These are phyloP conservation scores for Coptodon bakossiorum DNA, from an alignment of 2,113 vertebrate genomes.

Conservation along the genomic window DNA sequence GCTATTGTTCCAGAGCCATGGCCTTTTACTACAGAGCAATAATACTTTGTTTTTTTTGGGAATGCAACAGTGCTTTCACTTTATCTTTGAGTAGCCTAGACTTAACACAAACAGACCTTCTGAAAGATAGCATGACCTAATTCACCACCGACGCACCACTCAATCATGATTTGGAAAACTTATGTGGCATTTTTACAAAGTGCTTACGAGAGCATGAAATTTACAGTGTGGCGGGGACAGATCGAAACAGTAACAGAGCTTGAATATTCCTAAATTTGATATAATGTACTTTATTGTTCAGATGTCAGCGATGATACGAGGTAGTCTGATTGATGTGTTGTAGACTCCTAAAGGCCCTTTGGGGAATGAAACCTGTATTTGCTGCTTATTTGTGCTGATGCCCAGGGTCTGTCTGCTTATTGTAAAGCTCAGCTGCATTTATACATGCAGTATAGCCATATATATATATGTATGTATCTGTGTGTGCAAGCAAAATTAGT, in stretches of 20 bases:
- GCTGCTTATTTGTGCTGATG: slow-evolving; percentile 61
- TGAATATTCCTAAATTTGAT: not conserved
- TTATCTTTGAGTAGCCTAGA: not conserved
- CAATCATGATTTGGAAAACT: not conserved
- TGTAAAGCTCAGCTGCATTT: not conserved
- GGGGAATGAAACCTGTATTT: slow-evolving; percentile 54
- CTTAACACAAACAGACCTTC: slow-evolving; percentile 1
- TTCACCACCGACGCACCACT: not conserved
- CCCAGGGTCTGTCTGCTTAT: slow-evolving; percentile 50
- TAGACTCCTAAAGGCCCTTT: not conserved
- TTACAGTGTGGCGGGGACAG: not conserved
- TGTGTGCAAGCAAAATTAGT: not conserved
- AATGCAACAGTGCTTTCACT: not conserved
- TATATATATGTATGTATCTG: fast-evolving
- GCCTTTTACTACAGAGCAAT: slow-evolving; percentile 7
- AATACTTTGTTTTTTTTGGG: slow-evolving; percentile 3
- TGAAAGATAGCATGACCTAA: not conserved
- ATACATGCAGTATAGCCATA: not conserved
- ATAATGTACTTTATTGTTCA: slow-evolving; percentile 8
- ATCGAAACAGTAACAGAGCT: not conserved
- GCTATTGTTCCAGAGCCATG: slow-evolving; percentile 22
- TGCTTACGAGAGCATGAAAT: not conserved
- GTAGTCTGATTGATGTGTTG: slow-evolving; percentile 52
- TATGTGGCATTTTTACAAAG: not conserved
- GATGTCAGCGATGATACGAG: slow-evolving; percentile 13